Conservation (phyloP, 2,113 vertebrate species). For the Festucalex cinctus region DNA sequence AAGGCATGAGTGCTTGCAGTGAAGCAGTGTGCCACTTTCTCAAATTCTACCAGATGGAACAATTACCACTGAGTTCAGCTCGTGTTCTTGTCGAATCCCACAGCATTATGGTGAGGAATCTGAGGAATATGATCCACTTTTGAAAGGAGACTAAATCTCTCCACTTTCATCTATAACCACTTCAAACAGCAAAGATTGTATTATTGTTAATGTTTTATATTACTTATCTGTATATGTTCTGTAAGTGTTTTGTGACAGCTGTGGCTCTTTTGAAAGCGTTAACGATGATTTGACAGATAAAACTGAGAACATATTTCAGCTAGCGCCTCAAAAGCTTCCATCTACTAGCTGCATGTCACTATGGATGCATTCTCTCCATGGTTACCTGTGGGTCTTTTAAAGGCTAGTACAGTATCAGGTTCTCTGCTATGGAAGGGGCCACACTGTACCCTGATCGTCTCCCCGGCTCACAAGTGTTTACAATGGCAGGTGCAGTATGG, state of each 20-base stretch:
- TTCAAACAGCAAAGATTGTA: too few species aligned
- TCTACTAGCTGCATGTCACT: slow-evolving; percentile 60
- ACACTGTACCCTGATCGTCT: slow-evolving; percentile 17
- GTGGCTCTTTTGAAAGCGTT: too few species aligned
- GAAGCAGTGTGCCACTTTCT: slow-evolving; percentile 40
- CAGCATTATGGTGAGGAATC: too few species aligned
- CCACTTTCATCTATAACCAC: too few species aligned
- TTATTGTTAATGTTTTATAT: too few species aligned
- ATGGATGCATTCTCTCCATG: slow-evolving; percentile 75
- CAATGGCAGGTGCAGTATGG: slow-evolving; percentile 9
- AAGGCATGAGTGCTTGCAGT: slow-evolving; percentile 26
- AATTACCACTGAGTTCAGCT: slow-evolving; percentile 29
- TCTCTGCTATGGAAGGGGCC: slow-evolving; percentile 44
- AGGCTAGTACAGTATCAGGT: slow-evolving; percentile 69
- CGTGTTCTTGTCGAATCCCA: slow-evolving; percentile 10
- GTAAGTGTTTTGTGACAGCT: too few species aligned
- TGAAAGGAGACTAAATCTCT: too few species aligned
- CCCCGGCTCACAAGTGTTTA: slow-evolving; percentile 25
- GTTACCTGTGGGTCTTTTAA: slow-evolving; percentile 72
- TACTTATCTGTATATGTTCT: too few species aligned
- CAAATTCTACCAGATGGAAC: slow-evolving; percentile 42
- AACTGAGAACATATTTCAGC: slow-evolving; percentile 6
- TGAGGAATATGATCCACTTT: too few species aligned
- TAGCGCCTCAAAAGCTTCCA: slow-evolving; percentile 1
- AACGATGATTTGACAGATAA: background rate